Conservation (phyloP, 64 coral and sea anemone species). For the Stichodactyla mertensii region DNA sequence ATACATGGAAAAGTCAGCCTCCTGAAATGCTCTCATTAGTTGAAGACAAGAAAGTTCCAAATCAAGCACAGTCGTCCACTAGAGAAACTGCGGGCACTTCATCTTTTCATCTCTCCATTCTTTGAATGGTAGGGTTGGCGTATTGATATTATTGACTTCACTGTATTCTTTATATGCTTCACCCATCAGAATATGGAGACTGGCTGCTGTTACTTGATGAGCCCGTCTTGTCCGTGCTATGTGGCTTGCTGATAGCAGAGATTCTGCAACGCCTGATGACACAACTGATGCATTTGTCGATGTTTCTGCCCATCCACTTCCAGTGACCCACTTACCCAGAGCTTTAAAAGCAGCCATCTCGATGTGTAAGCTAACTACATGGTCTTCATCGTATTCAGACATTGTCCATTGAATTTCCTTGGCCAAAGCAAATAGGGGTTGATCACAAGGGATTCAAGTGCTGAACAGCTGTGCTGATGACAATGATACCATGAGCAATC, state of each 20-base stretch:
- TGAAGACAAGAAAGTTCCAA: conserved; percentile 34
- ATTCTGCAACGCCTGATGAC: conserved; percentile 25
- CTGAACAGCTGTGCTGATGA: not conserved
- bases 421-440: no score
- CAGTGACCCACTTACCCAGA: no score
- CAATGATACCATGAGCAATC: not conserved
- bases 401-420: no score
- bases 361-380: no score
- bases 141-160: conserved; percentile 1
- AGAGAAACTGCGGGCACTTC: conserved; percentile 31
- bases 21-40: conserved; percentile 27
- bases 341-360: no score
- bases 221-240: not conserved
- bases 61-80: conserved; percentile 38
- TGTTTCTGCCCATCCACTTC: conserved; percentile 8
- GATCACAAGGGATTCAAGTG: conserved; percentile 31
- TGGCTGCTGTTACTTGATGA: conserved; percentile 29
- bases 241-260: conserved; percentile 21
- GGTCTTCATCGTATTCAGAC: no score
- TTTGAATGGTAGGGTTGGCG: conserved; percentile 15
- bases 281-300: conserved; percentile 15
- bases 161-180: conserved; percentile 32
- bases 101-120: conserved; percentile 29
- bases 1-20: conserved; percentile 43
- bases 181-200: conserved; percentile 39